Evolutionary conservation across 2,888 invertebrate genomes (phyloP), one percentile per base, ranked within the genome.

Genomic region (Cyclophora punctaria): DNA sequence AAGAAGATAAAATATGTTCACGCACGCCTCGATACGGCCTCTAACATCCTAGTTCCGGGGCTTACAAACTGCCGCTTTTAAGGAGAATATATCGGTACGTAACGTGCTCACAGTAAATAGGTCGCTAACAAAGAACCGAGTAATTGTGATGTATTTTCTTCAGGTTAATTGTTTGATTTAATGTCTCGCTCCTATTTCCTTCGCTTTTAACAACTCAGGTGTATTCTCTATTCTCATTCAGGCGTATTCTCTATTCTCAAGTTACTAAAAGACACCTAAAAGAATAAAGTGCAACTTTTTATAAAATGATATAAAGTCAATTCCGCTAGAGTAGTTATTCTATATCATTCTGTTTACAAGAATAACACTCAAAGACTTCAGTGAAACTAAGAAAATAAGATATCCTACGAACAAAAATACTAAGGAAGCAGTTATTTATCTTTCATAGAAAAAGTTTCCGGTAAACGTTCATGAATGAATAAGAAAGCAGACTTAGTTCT

Each of bases 1-100:
- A 83, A 76, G 73, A 67, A 74, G 84, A 83, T 83, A 80, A 83
- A 84, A 84, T 86, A 84, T 83, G 76, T 83, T 80, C 84, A 86
- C 87, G 86, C 87, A 88, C 81, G 75, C 73, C 76, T 75, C 75
- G 75, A 79, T 79, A 73, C 71, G 62, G 66, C 65, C 57, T 34
- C 54, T 60, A 64, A 66, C 71, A 66, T 72, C 72, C 63, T 49
- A 51, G 66, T 73, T 80, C 78, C 75, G 75, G 69, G 62, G 66
- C 55, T 69, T 73, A 52, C 48, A 52, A 53, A 44, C 44, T 55
- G 34, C 56, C 56, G 53, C 55, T 47, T 56, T 53, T 48, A 51
- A 57, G 56, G 60, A 53, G 53, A 56, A 61, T 57, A 51, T 61
- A 59, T 51, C 46, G 48, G 46, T 51, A 44, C 37, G 44, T 44